phyloP scores from a whole-genome alignment of 2,113 vertebrate species.

The Malurus alboscapulatus region DNA sequence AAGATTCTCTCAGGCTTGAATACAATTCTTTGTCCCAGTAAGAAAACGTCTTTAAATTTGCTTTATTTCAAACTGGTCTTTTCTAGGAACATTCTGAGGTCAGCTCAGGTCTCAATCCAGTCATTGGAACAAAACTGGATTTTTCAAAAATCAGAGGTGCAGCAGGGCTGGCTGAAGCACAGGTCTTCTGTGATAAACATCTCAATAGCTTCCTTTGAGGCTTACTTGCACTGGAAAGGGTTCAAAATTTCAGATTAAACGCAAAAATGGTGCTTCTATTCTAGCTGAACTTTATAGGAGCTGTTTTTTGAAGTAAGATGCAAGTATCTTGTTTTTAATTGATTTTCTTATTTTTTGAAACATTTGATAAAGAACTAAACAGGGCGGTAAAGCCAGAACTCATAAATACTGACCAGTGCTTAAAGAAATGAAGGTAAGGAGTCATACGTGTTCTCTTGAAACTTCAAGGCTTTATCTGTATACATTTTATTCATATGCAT shows the following conservation, averaged over 20 bases:
- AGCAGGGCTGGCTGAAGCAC: not conserved
- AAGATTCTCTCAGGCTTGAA: constrained; percentile 33
- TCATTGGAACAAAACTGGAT: not conserved
- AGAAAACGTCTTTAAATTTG: not conserved
- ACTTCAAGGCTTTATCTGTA: not conserved
- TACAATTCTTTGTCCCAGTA: not conserved
- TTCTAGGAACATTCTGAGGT: not conserved
- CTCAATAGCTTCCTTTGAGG: not conserved
- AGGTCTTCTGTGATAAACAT: not conserved
- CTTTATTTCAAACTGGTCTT: not conserved
- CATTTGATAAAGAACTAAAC: not conserved
- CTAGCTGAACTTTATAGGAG: not conserved
- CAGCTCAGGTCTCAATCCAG: not conserved
- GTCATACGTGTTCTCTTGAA: not conserved
- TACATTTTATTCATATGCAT: not conserved
- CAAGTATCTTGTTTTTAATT: not conserved
- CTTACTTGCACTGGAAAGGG: not conserved
- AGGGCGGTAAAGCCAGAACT: not conserved
- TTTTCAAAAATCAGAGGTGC: not conserved
- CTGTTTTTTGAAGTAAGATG: not conserved
- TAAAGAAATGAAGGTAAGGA: not conserved
- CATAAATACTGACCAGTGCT: not conserved
- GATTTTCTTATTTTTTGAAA: not conserved
- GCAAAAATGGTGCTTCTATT: not conserved
- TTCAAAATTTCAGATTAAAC: not conserved